Base-by-base conservation (phyloP, 92 coral and sea anemone species). In the Bergia sp. region DNA sequence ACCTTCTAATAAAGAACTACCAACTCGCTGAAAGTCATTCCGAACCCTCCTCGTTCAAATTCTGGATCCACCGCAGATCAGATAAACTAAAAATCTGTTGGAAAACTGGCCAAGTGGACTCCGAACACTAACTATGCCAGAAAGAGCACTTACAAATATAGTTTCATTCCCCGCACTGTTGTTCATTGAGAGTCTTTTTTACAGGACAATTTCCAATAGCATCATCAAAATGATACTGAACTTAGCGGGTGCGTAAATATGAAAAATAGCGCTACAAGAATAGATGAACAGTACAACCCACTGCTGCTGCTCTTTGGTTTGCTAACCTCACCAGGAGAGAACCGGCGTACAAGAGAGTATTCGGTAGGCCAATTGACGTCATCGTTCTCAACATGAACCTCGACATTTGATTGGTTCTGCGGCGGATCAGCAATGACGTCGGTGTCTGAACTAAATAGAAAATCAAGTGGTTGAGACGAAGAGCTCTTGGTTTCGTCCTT, bases 311-410 rank as follows among this genome's bases (percentile, higher is more conserved):
- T 84, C 16, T 37, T 72, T 71, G 18, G 64, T 29, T 84, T 37
- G 6, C 79, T 44, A 67, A 50, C 45, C 3, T 15, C 37, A 53
- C 55, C 79, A 15, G 87, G 65, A 37, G 87, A 84, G 47, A 84
- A 37, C 61, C 79, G 40, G 23, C 77, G 87, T 11, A 72, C 79
- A 18, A 71, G 36, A 36, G 67, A 71, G 77, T 84, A 72, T 18
- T 84, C 87, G 42, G 66, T 47, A 11, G 87, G 87, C 87, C 66
- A 71, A 10, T 7, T 84, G 20, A 67, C 66, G 44, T 71, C 78
- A 42, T 44, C 87, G 13, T 29, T 21, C 41, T 47, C 36, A 37
- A 47, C 4, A 42, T 65, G 3, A 36, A 39, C 0, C 76, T 82
- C 50, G 36, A 64, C 53, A 84, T 42, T 18, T n/a, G 77, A 82